Evolutionary conservation across 2,797 vertebrate genomes (phyloP).

Genomic region (Emys orbicularis): DNA sequence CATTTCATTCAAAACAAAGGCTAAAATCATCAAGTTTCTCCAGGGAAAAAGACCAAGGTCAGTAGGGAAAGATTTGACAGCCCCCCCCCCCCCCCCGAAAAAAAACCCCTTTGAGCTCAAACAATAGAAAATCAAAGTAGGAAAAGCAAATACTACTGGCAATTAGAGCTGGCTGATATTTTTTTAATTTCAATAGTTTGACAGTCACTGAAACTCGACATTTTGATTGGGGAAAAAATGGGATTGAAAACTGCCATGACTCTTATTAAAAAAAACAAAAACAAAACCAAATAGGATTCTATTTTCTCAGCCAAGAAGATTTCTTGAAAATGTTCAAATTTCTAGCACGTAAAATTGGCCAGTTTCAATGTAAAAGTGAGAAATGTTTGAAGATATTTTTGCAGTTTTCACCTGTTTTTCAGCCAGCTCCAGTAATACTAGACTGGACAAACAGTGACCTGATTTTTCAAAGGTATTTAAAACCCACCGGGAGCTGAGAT

Average conservation of each 20-base stretch:
- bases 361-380: not conserved
- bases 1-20: not conserved
- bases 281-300: not conserved
- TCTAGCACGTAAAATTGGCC: not conserved
- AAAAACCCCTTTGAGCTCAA: not conserved
- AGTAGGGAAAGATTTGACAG: too few relatives aligned
- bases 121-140: not conserved
- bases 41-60: not conserved
- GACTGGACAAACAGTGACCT: not conserved
- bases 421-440: not conserved
- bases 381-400: not conserved
- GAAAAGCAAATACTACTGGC: not conserved
- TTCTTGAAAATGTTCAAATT: not conserved
- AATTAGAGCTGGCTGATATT: not conserved
- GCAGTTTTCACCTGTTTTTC: not conserved
- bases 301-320: not conserved
- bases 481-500: not conserved
- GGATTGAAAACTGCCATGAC: not conserved
- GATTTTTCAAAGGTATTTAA: constrained; percentile 9
- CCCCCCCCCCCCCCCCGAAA: accelerated
- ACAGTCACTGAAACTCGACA: not conserved
- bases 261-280: not conserved
- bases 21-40: not conserved
- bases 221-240: not conserved
- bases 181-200: not conserved